Percentiles rank a stretch among this genome's conserved stretches.
Evolutionary conservation across 1,140 invertebrate genomes (phyloP).

Genomic region (Brachionus calyciflorus): DNA sequence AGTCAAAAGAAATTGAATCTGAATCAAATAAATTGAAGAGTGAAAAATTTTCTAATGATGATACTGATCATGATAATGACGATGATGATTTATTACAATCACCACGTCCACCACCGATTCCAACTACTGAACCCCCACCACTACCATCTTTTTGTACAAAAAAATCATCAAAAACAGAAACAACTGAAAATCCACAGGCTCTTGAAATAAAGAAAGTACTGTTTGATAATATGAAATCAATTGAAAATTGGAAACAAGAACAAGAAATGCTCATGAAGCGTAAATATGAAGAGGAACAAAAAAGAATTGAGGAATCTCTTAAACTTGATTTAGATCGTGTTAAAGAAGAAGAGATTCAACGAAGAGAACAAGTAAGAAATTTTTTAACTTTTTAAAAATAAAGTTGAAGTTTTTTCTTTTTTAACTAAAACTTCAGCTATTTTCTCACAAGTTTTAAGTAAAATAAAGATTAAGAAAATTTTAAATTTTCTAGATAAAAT

Average conservation of each 20-base stretch:
- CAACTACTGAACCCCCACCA: slow-evolving; percentile 35
- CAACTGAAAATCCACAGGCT: not conserved
- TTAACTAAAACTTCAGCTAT: too few species aligned
- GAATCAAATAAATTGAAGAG: not conserved
- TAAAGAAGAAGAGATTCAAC: slow-evolving; percentile 42
- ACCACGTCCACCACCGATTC: slow-evolving; percentile 17
- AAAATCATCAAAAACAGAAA: not conserved
- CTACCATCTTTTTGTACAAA: not conserved
- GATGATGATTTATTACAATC: slow-evolving; percentile 39
- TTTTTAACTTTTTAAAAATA: too few species aligned
- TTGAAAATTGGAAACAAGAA: slow-evolving; percentile 39
- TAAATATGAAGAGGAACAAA: slow-evolving; percentile 45
- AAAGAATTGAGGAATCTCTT: slow-evolving; percentile 1
- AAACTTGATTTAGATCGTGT: slow-evolving; percentile 18
- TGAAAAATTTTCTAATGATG: slow-evolving; percentile 16
- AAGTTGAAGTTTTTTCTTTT: too few species aligned
- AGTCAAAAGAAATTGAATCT: not conserved
- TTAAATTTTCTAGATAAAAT: too few species aligned
- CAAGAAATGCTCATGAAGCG: slow-evolving; percentile 37
- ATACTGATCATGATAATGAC: slow-evolving; percentile 39
- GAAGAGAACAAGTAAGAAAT: slow-evolving; percentile 35
- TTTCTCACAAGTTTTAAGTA: too few species aligned
- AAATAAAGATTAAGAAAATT: too few species aligned
- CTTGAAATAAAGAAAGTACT: slow-evolving; percentile 15
- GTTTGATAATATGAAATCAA: slow-evolving; percentile 35